These are phyloP conservation scores for Pempheris klunzingeri DNA, from an alignment of 2,797 vertebrate genomes.

Conservation along the genomic window DNA sequence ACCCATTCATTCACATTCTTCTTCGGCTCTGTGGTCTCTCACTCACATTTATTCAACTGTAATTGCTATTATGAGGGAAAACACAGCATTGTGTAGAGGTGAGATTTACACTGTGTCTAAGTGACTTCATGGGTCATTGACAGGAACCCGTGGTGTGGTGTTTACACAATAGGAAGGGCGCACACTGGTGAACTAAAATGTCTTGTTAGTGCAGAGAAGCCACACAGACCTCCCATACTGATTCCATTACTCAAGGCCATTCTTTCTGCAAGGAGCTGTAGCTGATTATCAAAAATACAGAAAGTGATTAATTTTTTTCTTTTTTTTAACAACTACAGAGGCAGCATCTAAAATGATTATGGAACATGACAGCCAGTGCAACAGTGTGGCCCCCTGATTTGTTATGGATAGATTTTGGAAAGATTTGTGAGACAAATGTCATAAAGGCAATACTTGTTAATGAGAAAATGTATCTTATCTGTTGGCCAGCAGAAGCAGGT, in stretches of 20 bases:
- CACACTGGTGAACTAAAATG: slow-evolving; percentile 65
- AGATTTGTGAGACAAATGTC: background rate
- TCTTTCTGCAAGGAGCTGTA: background rate
- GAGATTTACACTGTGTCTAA: slow-evolving; percentile 67
- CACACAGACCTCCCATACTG: slow-evolving; percentile 70
- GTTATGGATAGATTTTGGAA: background rate
- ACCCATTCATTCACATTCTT: slow-evolving; percentile 71
- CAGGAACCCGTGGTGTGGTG: slow-evolving; percentile 71
- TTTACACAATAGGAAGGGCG: slow-evolving; percentile 73
- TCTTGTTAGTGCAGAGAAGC: slow-evolving; percentile 62
- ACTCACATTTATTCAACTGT: slow-evolving; percentile 58
- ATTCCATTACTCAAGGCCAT: slow-evolving; percentile 22
- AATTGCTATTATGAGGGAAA: slow-evolving; percentile 68
- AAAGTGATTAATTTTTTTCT: background rate
- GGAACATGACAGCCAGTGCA: background rate
- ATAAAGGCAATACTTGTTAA: background rate
- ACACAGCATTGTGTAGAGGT: slow-evolving; percentile 52
- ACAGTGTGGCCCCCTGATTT: background rate
- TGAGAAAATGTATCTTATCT: background rate
- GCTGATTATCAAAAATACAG: background rate
- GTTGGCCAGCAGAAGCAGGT: background rate
- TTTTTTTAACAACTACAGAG: background rate
- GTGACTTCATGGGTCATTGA: slow-evolving; percentile 76
- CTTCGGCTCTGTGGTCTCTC: slow-evolving; percentile 43
- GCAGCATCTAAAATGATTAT: background rate